phyloP scores from a whole-genome alignment of 2,888 invertebrate genomes.

The Resseliella maxima region DNA sequence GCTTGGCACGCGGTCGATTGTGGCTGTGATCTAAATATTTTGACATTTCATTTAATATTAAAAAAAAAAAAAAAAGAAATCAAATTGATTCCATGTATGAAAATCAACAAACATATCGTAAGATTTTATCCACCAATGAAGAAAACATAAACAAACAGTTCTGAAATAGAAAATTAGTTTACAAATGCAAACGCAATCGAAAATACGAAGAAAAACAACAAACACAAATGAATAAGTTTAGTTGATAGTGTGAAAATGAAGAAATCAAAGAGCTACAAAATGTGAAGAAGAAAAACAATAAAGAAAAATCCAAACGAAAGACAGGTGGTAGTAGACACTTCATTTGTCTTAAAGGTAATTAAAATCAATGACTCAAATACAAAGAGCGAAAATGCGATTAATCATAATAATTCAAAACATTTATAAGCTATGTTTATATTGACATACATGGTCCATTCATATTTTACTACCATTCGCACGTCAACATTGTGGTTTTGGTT shows the following conservation, averaged over 20 bases:
- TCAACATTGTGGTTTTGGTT: not conserved
- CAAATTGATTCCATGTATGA: no score
- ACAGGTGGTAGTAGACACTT: not conserved
- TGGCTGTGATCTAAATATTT: slow-evolving; percentile 81
- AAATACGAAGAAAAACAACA: not conserved
- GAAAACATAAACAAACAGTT: not conserved
- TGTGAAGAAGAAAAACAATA: not conserved
- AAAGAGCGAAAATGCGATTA: not conserved
- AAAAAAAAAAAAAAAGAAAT: not conserved
- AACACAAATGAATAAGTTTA: not conserved
- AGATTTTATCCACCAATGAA: not conserved
- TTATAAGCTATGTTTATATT: no score
- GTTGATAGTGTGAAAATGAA: not conserved
- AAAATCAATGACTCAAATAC: not conserved
- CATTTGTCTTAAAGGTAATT: not conserved
- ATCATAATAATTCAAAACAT: no score
- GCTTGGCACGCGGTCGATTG: slow-evolving; percentile 86
- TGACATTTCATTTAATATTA: not conserved
- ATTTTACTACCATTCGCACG: not conserved
- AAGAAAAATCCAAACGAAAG: not conserved
- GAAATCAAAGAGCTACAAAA: not conserved
- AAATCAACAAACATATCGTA: not conserved
- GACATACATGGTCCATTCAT: no score
- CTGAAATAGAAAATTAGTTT: not conserved
- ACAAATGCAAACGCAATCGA: not conserved